Conservation (phyloP, 2,888 invertebrate species). For the Glyphotaelius pellucidus region DNA sequence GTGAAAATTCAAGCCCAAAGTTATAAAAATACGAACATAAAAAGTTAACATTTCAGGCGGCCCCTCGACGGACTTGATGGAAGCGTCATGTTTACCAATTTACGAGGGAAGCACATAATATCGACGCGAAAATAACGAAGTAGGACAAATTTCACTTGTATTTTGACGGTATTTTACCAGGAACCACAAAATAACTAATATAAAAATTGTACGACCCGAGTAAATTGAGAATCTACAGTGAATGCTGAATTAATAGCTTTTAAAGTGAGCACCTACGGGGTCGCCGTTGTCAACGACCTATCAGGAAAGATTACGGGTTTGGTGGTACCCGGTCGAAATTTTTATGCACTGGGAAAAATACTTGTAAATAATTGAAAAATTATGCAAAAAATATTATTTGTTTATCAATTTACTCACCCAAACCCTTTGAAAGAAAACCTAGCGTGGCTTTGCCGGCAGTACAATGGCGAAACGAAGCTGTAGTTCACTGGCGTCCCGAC, state of each 20-base stretch:
- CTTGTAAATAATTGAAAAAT: conserved; percentile 8
- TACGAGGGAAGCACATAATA: conserved; percentile 48
- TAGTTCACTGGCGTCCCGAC: conserved; percentile 60
- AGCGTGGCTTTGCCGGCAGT: conserved; percentile 56
- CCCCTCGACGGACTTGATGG: conserved; percentile 35
- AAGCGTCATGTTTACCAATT: conserved; percentile 55
- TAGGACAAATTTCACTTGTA: background rate
- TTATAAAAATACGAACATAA: conserved; percentile 7
- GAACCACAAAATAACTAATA: background rate
- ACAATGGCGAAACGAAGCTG: conserved; percentile 59
- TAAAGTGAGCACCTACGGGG: conserved; percentile 5
- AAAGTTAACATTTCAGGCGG: conserved; percentile 55
- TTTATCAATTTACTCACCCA: conserved; percentile 52
- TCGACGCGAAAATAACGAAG: conserved; percentile 31
- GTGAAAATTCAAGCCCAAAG: background rate
- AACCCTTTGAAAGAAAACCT: conserved; percentile 51
- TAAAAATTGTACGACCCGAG: background rate
- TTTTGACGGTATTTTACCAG: background rate
- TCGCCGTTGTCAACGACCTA: conserved; percentile 38
- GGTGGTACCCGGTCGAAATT: background rate
- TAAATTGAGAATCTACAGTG: background rate
- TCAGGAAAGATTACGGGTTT: background rate
- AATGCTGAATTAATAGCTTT: background rate
- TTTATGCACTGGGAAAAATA: background rate
- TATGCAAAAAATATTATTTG: conserved; percentile 45